phyloP scores from a whole-genome alignment of 2,888 invertebrate genomes.

The Bombylius major region DNA sequence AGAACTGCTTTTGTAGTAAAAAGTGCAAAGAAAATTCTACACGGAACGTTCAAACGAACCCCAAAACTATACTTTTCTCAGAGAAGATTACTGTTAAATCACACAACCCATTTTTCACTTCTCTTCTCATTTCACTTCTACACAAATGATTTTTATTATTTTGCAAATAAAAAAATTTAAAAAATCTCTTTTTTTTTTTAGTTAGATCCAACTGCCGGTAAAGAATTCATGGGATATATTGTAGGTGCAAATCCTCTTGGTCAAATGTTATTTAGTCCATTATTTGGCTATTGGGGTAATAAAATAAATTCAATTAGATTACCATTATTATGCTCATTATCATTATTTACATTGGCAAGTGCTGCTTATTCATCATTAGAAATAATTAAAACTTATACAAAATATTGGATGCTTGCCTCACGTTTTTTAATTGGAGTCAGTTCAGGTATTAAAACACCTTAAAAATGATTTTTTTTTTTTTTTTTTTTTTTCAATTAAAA shows the following conservation, averaged over 20 bases:
- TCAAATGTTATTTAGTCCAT: conserved; percentile 74
- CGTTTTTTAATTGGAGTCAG: conserved; percentile 73
- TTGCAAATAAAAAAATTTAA: conserved; percentile 4
- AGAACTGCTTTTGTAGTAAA: too few species aligned
- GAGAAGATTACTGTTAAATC: too few species aligned
- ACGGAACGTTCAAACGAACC: too few species aligned
- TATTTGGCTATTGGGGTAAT: conserved; percentile 77
- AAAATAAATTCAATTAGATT: conserved; percentile 55
- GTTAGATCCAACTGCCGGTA: conserved; percentile 66
- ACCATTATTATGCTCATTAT: conserved; percentile 57
- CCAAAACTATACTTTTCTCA: too few species aligned
- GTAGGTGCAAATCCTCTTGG: conserved; percentile 80
- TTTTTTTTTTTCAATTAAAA: not conserved
- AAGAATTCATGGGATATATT: conserved; percentile 70
- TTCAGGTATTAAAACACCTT: conserved; percentile 44
- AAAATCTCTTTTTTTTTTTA: conserved; percentile 32
- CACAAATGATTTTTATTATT: not conserved
- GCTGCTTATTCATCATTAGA: conserved; percentile 64
- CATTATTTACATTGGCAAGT: conserved; percentile 60
- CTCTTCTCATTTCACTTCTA: too few species aligned
- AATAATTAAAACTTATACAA: conserved; percentile 48
- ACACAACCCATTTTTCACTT: too few species aligned
- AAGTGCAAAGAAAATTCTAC: too few species aligned
- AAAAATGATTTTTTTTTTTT: too few species aligned
- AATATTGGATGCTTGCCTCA: conserved; percentile 62